Percentiles rank a stretch among this genome's conserved stretches.
These are phyloP conservation scores for Phyllostomus discolor DNA, from an alignment of 2,113 vertebrate species.

Conservation along the genomic window DNA sequence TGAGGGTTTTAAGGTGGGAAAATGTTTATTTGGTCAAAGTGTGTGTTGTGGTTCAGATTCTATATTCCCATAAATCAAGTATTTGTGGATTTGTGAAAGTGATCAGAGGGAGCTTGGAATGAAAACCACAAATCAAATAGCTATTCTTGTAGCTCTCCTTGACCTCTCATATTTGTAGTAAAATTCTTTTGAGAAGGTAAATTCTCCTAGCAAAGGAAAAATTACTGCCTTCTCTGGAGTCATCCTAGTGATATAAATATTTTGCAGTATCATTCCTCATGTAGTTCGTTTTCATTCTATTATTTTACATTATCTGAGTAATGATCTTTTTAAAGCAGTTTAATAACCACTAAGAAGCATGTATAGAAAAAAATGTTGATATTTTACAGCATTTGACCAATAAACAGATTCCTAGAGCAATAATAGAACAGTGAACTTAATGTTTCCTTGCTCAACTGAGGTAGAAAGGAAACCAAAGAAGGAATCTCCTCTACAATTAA, in stretches of 20 bases:
- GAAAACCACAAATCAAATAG: slow-evolving; percentile 62
- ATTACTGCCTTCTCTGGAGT: slow-evolving; percentile 48
- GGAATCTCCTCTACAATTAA: background rate
- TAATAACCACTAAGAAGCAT: background rate
- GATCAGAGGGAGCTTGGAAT: slow-evolving; percentile 50
- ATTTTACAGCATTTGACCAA: slow-evolving; percentile 17
- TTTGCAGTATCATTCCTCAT: background rate
- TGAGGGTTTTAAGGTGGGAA: background rate
- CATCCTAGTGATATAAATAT: slow-evolving; percentile 41
- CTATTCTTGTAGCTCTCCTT: slow-evolving; percentile 28
- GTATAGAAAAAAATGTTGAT: background rate
- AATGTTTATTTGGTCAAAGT: background rate
- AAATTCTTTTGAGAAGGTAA: slow-evolving; percentile 51
- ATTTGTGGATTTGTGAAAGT: slow-evolving; percentile 45
- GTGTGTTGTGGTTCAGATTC: background rate
- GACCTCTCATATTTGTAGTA: slow-evolving; percentile 18
- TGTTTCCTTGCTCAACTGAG: background rate
- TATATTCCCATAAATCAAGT: slow-evolving; percentile 24
- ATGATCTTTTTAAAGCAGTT: slow-evolving; percentile 7
- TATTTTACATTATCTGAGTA: slow-evolving; percentile 7
- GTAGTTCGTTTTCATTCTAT: slow-evolving; percentile 19
- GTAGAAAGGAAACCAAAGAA: background rate
- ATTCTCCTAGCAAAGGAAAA: slow-evolving; percentile 52
- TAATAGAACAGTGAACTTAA: background rate
- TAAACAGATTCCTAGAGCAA: background rate